Evolutionary conservation across 2,888 invertebrate species (phyloP).

Genomic region (Tetragonula carbonaria): DNA sequence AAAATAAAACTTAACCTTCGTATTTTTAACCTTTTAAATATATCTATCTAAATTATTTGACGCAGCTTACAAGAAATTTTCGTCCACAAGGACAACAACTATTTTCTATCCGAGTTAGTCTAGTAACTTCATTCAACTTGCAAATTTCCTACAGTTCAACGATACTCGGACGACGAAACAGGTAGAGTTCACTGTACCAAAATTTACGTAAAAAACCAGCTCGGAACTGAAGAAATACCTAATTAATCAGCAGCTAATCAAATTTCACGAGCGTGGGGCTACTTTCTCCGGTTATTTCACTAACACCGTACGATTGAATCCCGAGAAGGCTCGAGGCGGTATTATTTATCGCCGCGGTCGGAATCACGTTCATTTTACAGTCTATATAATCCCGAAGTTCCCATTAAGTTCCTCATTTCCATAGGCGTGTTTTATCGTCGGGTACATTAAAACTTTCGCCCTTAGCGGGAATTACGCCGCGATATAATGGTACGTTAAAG

Average conservation of each 20-base stretch:
- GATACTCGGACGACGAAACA: neutral
- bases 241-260: neutral
- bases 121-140: neutral
- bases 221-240: neutral
- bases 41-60: neutral
- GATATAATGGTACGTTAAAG: slow-evolving; percentile 43
- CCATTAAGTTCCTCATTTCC: slow-evolving; percentile 47
- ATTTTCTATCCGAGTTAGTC: neutral
- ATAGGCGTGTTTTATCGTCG: slow-evolving; percentile 53
- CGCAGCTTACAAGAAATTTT: too few species aligned
- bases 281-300: neutral
- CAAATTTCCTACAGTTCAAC: neutral
- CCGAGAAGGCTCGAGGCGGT: neutral
- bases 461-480: slow-evolving; percentile 37
- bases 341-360: slow-evolving; percentile 25
- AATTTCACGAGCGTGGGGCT: neutral
- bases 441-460: slow-evolving; percentile 51
- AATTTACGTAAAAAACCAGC: neutral
- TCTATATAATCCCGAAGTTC: slow-evolving; percentile 53
- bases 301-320: neutral
- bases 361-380: slow-evolving; percentile 54
- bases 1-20: neutral
- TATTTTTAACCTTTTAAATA: neutral
- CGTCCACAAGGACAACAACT: too few species aligned
- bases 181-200: neutral